Evolutionary conservation across 2,113 vertebrate species (phyloP).

Genomic region (Serinus canaria): DNA sequence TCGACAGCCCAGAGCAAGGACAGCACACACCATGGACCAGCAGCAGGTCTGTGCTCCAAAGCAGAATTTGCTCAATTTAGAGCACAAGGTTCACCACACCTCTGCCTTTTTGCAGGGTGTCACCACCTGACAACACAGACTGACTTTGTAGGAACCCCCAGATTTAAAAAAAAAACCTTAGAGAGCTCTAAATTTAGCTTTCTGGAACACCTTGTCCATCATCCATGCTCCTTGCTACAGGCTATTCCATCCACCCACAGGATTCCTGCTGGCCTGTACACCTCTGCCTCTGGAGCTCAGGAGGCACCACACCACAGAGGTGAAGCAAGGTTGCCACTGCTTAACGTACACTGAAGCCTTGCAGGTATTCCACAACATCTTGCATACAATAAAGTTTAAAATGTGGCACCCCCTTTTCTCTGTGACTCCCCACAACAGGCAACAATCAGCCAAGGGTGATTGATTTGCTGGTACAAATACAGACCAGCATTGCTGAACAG

Average conservation of each 20-base stretch:
- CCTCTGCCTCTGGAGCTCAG: not conserved
- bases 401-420: not conserved
- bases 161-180: not conserved
- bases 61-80: not conserved
- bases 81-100: not conserved
- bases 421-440: not conserved
- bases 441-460: not conserved
- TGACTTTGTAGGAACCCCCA: not conserved
- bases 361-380: not conserved
- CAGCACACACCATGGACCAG: accelerated
- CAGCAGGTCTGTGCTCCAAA: not conserved
- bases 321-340: not conserved
- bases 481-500: not conserved
- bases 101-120: not conserved
- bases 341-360: not conserved
- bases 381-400: not conserved
- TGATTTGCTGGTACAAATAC: not conserved
- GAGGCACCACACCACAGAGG: not conserved
- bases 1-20: accelerated
- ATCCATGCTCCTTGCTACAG: not conserved
- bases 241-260: not conserved
- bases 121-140: not conserved
- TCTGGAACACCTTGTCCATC: not conserved
- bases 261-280: not conserved
- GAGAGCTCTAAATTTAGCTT: not conserved